These are phyloP conservation scores for Acyrthosiphon pisum DNA, from an alignment of 1,140 invertebrate species.

Conservation along the genomic window DNA sequence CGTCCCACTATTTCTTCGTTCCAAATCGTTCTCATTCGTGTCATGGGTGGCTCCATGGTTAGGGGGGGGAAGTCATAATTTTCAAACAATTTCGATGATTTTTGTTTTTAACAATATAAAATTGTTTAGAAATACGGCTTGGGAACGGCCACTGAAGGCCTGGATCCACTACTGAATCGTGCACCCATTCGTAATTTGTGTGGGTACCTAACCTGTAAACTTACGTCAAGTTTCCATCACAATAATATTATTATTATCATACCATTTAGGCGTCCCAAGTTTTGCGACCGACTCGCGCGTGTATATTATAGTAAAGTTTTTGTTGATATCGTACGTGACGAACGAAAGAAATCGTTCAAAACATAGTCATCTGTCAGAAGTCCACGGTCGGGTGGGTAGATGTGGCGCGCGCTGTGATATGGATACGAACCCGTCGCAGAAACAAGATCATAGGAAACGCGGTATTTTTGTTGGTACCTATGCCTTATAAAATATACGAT, in stretches of 20 bases:
- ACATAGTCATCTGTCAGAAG: neutral
- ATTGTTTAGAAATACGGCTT: too few species aligned
- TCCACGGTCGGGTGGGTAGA: neutral
- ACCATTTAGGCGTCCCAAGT: neutral
- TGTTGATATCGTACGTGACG: neutral
- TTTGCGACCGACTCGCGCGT: neutral
- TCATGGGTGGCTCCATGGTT: too few species aligned
- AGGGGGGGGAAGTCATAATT: too few species aligned
- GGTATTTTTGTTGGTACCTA: too few species aligned
- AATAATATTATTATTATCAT: neutral
- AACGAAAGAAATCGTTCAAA: neutral
- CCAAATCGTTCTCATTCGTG: neutral
- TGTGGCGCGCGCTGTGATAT: neutral
- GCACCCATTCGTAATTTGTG: neutral
- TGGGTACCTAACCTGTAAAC: neutral
- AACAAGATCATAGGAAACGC: neutral
- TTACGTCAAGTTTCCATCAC: neutral
- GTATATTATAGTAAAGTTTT: neutral
- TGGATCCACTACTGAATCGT: too few species aligned
- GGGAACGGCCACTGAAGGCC: too few species aligned
- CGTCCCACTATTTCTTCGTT: neutral
- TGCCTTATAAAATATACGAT: too few species aligned
- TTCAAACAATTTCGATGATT: too few species aligned
- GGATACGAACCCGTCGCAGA: neutral
- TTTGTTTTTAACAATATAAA: too few species aligned